A percentile compares a stretch with the other conserved stretches of the same genome.
Conservation (phyloP, 2,113 vertebrate genomes). For the Amblyornis subalaris region DNA sequence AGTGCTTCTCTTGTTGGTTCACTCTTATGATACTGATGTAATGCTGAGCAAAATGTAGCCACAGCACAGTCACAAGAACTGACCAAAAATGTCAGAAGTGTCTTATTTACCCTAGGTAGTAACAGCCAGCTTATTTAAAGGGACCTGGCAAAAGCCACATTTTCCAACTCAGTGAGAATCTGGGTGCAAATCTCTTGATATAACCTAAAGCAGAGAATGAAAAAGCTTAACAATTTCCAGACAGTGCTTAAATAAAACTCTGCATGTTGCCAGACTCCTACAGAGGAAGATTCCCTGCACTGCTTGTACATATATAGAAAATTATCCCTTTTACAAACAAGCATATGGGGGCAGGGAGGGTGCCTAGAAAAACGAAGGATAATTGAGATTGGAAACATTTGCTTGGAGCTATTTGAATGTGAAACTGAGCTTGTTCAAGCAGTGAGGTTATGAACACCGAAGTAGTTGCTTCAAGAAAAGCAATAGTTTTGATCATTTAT, state of each 20-base stretch:
- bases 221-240: neutral
- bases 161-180: neutral
- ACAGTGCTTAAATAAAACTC: neutral
- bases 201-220: neutral
- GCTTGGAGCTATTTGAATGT: neutral
- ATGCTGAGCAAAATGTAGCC: neutral
- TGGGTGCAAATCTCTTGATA: neutral
- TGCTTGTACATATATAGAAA: neutral
- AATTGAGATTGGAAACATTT: neutral
- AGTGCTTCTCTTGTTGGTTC: neutral
- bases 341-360: neutral
- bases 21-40: neutral
- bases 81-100: neutral
- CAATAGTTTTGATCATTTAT: neutral
- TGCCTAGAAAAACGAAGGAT: neutral
- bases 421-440: neutral
- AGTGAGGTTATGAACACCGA: neutral
- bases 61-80: neutral
- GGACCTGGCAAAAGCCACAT: neutral
- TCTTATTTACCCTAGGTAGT: neutral
- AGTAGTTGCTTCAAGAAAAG: neutral
- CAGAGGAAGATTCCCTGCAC: neutral
- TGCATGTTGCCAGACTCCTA: neutral
- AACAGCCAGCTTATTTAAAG: neutral
- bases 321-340: conserved; percentile 25